phyloP scores from a whole-genome alignment of 30 jellyfish, hydroid and myxozoan genomes.

The Pelagia noctiluca region DNA sequence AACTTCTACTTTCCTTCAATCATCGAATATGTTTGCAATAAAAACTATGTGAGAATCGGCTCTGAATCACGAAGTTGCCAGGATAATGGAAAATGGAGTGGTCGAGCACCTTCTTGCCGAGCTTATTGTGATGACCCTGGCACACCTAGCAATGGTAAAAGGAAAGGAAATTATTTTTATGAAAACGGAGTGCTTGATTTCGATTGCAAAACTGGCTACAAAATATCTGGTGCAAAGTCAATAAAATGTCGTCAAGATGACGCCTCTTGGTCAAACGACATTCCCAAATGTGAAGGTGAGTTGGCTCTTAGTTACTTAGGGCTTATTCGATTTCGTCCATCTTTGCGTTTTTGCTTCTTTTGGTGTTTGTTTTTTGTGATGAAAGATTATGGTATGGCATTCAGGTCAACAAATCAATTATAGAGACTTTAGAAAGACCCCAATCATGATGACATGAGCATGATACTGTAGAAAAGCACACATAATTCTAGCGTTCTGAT shows the following conservation, averaged over 20 bases:
- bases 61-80: background rate
- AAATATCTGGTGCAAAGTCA: constrained; percentile 13
- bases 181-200: background rate
- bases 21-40: background rate
- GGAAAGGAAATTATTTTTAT: background rate
- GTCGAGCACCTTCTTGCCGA: background rate
- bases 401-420: too few relatives aligned
- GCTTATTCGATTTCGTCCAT: too few relatives aligned
- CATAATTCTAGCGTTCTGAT: too few relatives aligned
- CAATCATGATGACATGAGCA: too few relatives aligned
- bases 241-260: too few relatives aligned
- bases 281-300: constrained; percentile 10
- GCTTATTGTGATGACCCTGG: background rate
- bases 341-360: too few relatives aligned
- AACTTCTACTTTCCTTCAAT: background rate
- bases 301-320: background rate
- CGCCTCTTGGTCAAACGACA: background rate
- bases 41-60: background rate
- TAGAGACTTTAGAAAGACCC: too few relatives aligned
- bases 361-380: too few relatives aligned
- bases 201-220: constrained; percentile 29
- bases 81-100: background rate
- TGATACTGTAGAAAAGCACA: too few relatives aligned
- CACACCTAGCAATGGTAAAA: background rate
- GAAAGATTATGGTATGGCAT: too few relatives aligned